Percentiles rank a stretch among this genome's conserved stretches.
Evolutionary conservation across 2,888 invertebrate genomes (phyloP).

Genomic region (Chrysina gloriosa): DNA sequence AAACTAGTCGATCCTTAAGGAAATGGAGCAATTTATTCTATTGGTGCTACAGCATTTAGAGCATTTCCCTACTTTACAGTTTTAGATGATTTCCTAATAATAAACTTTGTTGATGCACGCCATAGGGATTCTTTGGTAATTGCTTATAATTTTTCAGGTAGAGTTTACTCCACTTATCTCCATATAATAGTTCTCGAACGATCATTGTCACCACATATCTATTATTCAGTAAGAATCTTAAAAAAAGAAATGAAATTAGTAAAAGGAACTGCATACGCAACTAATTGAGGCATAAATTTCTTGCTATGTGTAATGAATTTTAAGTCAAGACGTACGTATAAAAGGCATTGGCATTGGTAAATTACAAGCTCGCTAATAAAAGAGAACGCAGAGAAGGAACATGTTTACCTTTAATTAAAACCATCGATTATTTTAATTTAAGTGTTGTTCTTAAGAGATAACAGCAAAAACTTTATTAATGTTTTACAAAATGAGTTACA

Average conservation of each 20-base stretch:
- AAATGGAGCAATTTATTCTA: slow-evolving; percentile 8
- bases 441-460: slow-evolving; percentile 34
- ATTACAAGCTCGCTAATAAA: slow-evolving; percentile 34
- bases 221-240: neutral
- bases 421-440: slow-evolving; percentile 34
- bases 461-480: slow-evolving; percentile 33
- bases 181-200: too few relatives aligned
- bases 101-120: too few relatives aligned
- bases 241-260: slow-evolving; percentile 1
- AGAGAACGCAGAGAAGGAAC: slow-evolving; percentile 29
- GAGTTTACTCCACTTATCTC: too few relatives aligned
- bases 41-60: neutral
- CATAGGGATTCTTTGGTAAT: too few relatives aligned
- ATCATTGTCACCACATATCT: too few relatives aligned
- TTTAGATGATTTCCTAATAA: too few relatives aligned
- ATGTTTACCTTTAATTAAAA: slow-evolving; percentile 38
- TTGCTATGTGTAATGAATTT: slow-evolving; percentile 32
- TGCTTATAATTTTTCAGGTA: too few relatives aligned
- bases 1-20: slow-evolving; percentile 1
- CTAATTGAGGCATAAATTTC: slow-evolving; percentile 38
- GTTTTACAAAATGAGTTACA: slow-evolving; percentile 1
- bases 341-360: slow-evolving; percentile 29
- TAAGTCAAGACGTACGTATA: slow-evolving; percentile 26
- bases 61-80: too few relatives aligned
- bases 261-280: slow-evolving; percentile 22